Base-by-base conservation (phyloP, 2,797 vertebrate species). In the Crocodylus rhombifer region DNA sequence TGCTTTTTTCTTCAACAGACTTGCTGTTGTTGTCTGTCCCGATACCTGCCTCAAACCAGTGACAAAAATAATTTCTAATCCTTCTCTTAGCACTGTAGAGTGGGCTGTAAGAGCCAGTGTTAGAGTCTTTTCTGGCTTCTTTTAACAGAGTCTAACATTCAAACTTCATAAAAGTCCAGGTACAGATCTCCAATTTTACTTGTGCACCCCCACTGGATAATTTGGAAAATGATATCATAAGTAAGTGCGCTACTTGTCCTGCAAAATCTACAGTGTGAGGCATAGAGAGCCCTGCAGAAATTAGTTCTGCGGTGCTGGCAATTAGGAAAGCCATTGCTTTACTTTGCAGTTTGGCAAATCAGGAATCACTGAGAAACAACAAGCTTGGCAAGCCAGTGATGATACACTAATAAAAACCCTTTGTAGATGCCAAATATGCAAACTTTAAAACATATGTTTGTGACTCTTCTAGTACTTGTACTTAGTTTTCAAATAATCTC, bases 281-380 rank as follows among this genome's bases (percentile, higher is more conserved):
- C 64, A 60, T 62, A 83, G 57, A 18, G 1, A 51, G 82, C 81
- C 26, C 11, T 18, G 57, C 58, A 61, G 56, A 8, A n/a, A 36
- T 36, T n/a, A 51, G 2, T 23, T 11, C 42, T 79, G 3, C 36
- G 86, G 75, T 30, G 58, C 14, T 84, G 82, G 77, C 5, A 86
- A 89, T 93, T 88, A 79, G 77, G 26, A 73, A 42, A 51, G 14
- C 36, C 42, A 51, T 51, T 51, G 42, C 42, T 94, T 91, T 94
- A 92, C 93, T 96, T 92, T 65, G 92, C 84, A 93, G 90, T 91
- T 96, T 86, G 26, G 80, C 87, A 89, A 88, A 74, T 96, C 94
- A 87, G 16, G 51, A 86, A 28, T 76, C 84, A 61, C 62, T 56
- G 42, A 69, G 67, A 87, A 94, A 82, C 82, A 92, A 42, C 12